These are phyloP conservation scores for Lepidonotus clava DNA, from an alignment of 2,888 invertebrate genomes.

Conservation along the genomic window DNA sequence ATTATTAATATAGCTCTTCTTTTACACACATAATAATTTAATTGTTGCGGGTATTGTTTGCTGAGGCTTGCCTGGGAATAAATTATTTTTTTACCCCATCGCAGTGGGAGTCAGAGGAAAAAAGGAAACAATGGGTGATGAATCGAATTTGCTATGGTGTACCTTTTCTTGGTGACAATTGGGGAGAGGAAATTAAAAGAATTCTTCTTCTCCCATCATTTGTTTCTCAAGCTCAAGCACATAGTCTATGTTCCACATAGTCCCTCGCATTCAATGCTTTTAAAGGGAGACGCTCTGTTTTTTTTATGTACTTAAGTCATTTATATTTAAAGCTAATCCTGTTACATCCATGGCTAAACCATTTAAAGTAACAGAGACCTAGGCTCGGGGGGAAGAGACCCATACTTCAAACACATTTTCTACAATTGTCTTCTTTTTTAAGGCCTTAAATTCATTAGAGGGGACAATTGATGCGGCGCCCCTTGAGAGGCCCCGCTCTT, in stretches of 20 bases:
- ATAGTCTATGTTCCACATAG: constrained; percentile 42
- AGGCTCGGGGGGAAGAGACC: neutral
- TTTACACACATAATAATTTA: constrained; percentile 52
- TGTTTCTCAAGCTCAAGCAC: constrained; percentile 29
- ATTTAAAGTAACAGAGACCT: constrained; percentile 52
- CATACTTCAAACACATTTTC: constrained; percentile 52
- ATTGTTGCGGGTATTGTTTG: constrained; percentile 39
- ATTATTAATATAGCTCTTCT: constrained; percentile 51
- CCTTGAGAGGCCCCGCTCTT: neutral
- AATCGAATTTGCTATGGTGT: constrained; percentile 47
- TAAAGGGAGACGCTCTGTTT: neutral
- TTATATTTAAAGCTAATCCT: constrained; percentile 52
- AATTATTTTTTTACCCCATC: constrained; percentile 29
- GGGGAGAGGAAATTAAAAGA: constrained; percentile 30
- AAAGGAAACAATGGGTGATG: constrained; percentile 33
- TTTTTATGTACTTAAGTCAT: constrained; percentile 32
- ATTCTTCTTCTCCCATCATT: neutral
- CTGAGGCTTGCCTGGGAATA: constrained; percentile 25
- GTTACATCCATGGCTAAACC: constrained; percentile 46
- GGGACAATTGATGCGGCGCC: constrained; percentile 18
- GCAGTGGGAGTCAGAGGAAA: neutral
- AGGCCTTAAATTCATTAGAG: constrained; percentile 44
- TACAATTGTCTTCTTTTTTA: constrained; percentile 46
- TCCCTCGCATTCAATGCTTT: constrained; percentile 32
- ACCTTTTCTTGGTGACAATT: constrained; percentile 32